Percentiles rank a stretch among this genome's conserved stretches.
phyloP scores from a whole-genome alignment of 2,113 vertebrate genomes.

The Ranitomeya variabilis region DNA sequence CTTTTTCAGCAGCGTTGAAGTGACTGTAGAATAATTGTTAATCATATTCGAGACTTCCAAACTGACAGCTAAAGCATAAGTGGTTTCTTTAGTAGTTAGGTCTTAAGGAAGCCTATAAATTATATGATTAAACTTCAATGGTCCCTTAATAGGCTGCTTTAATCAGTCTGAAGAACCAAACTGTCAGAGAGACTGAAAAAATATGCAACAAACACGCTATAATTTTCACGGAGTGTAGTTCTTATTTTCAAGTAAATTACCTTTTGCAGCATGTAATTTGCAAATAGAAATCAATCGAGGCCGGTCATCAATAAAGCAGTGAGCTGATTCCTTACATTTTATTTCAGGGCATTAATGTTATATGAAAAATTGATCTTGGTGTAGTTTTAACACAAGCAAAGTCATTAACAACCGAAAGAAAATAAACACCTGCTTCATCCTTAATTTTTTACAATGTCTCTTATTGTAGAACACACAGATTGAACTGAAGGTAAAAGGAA shows the following conservation, averaged over 20 bases:
- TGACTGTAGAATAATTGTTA: conserved; percentile 48
- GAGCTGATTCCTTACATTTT: conserved; percentile 48
- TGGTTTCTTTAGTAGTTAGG: conserved; percentile 54
- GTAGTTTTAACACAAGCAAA: conserved; percentile 38
- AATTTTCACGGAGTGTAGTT: conserved; percentile 54
- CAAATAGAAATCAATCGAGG: conserved; percentile 54
- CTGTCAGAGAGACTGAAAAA: conserved; percentile 53
- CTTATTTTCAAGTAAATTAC: conserved; percentile 58
- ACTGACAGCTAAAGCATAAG: conserved; percentile 50
- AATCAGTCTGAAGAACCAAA: conserved; percentile 49
- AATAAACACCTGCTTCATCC: conserved; percentile 28
- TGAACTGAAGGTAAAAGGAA: not conserved
- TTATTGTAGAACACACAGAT: not conserved
- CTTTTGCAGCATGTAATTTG: conserved; percentile 54
- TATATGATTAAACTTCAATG: conserved; percentile 55
- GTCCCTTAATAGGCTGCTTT: conserved; percentile 57
- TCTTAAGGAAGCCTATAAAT: conserved; percentile 54
- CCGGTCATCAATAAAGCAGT: conserved; percentile 41
- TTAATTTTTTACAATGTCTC: conserved; percentile 8
- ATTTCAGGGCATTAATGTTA: conserved; percentile 48
- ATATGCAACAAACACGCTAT: conserved; percentile 57
- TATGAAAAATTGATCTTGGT: conserved; percentile 51
- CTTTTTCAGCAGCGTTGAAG: conserved; percentile 27
- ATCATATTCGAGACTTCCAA: conserved; percentile 44
- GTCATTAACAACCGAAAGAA: conserved; percentile 32